These are phyloP conservation scores for Endomychus coccineus DNA, from an alignment of 2,888 invertebrate species.

Conservation along the genomic window DNA sequence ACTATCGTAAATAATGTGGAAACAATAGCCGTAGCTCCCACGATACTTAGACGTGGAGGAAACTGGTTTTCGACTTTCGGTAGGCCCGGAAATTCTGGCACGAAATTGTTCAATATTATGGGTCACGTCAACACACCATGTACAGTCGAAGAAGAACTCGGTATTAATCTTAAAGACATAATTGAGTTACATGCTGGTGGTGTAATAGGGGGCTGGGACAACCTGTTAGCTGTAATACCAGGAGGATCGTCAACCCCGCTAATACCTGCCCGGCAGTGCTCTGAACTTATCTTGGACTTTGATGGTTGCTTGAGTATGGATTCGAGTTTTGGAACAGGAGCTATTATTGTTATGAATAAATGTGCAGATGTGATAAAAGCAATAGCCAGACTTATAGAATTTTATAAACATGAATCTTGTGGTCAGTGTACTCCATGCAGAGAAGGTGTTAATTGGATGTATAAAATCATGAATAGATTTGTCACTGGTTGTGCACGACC, in stretches of 20 bases:
- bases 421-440: constrained; percentile 96
- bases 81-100: constrained; percentile 87
- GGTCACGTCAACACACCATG: constrained; percentile 92
- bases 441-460: constrained; percentile 56
- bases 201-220: constrained; percentile 93
- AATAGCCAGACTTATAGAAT: constrained; percentile 82
- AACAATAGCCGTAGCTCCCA: constrained; percentile 87
- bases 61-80: constrained; percentile 90
- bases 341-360: constrained; percentile 93
- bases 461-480: constrained; percentile 17
- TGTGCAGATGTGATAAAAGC: constrained; percentile 89
- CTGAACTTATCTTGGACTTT: constrained; percentile 89
- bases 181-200: constrained; percentile 91
- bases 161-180: constrained; percentile 80
- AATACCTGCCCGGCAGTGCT: constrained; percentile 82
- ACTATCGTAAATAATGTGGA: constrained; percentile 96
- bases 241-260: constrained; percentile 94
- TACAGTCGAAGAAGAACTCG: constrained; percentile 97
- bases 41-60: constrained; percentile 86
- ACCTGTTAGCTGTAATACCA: constrained; percentile 85
- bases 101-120: constrained; percentile 90
- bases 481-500: constrained; percentile 59
- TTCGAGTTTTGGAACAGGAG: constrained; percentile 89
- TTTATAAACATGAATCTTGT: constrained; percentile 95
- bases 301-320: constrained; percentile 84